phyloP scores from a whole-genome alignment of 2,888 invertebrate species.

The Euspilapteryx auroguttella region DNA sequence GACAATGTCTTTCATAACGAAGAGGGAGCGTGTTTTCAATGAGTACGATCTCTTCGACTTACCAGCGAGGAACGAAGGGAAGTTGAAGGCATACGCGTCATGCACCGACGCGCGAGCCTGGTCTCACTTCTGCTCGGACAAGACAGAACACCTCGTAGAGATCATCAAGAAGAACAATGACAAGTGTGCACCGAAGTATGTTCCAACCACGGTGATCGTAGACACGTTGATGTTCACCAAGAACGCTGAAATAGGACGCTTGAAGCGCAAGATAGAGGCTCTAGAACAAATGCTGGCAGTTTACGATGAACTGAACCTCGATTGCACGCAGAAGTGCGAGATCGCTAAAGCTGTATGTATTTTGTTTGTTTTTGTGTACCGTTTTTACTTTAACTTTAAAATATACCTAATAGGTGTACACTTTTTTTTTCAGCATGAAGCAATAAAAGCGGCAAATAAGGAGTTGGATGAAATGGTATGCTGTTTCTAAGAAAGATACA shows the following conservation, averaged over 20 bases:
- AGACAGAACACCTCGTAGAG: slow-evolving; percentile 60
- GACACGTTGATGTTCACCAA: slow-evolving; percentile 45
- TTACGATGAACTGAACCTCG: slow-evolving; percentile 42
- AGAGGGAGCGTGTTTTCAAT: slow-evolving; percentile 47
- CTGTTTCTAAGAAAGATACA: too few species aligned
- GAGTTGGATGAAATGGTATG: slow-evolving; percentile 43
- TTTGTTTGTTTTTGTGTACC: too few species aligned
- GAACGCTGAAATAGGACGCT: slow-evolving; percentile 47
- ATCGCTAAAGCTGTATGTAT: slow-evolving; percentile 41
- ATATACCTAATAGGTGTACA: too few species aligned
- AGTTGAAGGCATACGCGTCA: slow-evolving; percentile 57
- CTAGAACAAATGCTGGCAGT: slow-evolving; percentile 40
- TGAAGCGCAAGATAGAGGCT: slow-evolving; percentile 46
- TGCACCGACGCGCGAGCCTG: slow-evolving; percentile 61
- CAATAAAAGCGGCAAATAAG: slow-evolving; percentile 41
- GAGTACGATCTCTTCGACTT: slow-evolving; percentile 43
- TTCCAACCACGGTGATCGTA: slow-evolving; percentile 43
- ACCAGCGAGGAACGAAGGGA: slow-evolving; percentile 52
- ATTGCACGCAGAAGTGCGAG: slow-evolving; percentile 39
- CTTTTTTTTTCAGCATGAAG: slow-evolving; percentile 32
- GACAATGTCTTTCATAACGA: slow-evolving; percentile 51
- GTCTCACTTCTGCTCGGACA: slow-evolving; percentile 56
- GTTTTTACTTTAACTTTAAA: too few species aligned
- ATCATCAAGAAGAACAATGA: slow-evolving; percentile 48
- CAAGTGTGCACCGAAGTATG: slow-evolving; percentile 29